A percentile compares a stretch with the other conserved stretches of the same genome.
Conservation (phyloP, 2,797 vertebrate species). For the Delichon dasypus region DNA sequence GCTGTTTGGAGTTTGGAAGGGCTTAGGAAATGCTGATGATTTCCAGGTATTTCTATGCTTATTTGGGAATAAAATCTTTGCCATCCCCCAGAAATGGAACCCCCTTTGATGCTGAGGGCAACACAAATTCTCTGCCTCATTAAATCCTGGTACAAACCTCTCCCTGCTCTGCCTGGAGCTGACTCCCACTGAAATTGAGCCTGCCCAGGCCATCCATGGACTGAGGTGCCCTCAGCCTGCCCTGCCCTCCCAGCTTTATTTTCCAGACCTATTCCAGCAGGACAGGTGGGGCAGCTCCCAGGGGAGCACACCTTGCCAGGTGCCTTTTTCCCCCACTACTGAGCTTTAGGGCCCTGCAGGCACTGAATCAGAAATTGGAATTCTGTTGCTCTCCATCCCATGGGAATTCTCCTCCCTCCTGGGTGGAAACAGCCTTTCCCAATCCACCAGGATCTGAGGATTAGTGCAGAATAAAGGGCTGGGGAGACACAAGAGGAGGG, state of each 20-base stretch:
- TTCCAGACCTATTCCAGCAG: neutral
- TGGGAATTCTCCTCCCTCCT: neutral
- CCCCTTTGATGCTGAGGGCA: slow-evolving; percentile 5
- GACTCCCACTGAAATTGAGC: neutral
- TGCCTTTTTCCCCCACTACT: neutral
- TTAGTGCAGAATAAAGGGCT: neutral
- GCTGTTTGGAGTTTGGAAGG: neutral
- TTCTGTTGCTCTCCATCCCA: neutral
- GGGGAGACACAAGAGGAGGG: neutral
- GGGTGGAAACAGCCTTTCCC: neutral
- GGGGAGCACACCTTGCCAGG: neutral
- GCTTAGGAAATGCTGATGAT: neutral
- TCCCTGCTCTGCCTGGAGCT: neutral
- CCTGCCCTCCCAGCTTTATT: neutral
- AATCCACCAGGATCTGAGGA: neutral
- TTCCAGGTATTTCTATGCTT: neutral
- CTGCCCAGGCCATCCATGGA: neutral
- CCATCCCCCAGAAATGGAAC: neutral
- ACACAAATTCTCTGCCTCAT: neutral
- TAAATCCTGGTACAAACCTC: neutral
- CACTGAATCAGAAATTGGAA: slow-evolving; percentile 2
- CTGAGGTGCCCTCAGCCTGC: neutral
- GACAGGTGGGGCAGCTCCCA: neutral
- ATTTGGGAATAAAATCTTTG: neutral
- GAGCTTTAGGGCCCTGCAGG: neutral